Evolutionary conservation across 2,113 vertebrate genomes (phyloP).

Genomic region (Pungitius pungitius): DNA sequence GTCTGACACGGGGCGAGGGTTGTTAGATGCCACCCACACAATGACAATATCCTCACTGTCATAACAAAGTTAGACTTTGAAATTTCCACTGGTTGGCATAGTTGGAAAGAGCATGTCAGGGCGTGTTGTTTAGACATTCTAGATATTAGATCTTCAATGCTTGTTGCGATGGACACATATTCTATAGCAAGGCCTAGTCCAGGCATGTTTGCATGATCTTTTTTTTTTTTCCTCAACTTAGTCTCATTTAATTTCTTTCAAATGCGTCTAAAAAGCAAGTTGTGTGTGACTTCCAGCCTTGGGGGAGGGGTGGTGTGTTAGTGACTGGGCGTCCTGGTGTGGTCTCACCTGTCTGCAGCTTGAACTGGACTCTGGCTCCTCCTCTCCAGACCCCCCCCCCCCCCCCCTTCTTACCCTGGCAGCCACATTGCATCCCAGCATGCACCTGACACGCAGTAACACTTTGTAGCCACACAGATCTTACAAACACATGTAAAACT

Average conservation of each 20-base stretch:
- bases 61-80: no score
- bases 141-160: not conserved
- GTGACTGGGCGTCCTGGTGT: conserved; percentile 81
- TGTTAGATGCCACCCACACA: no score
- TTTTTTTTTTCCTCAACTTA: not conserved
- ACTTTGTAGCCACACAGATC: conserved; percentile 16
- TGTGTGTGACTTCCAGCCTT: not conserved
- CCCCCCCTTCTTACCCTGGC: conserved; percentile 83
- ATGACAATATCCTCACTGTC: no score
- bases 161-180: not conserved
- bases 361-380: conserved; percentile 80
- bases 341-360: conserved; percentile 95
- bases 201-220: not conserved
- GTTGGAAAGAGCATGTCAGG: not conserved
- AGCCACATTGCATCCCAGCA: conserved; percentile 81
- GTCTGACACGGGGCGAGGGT: conserved; percentile 1
- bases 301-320: conserved; percentile 29
- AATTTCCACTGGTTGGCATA: not conserved
- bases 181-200: not conserved
- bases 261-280: not conserved
- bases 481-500: conserved; percentile 9
- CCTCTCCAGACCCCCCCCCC: conserved; percentile 88
- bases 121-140: not conserved
- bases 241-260: not conserved
- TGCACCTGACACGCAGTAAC: conserved; percentile 72